phyloP scores from a whole-genome alignment of 2,113 vertebrate genomes.

The Sorex fumeus region DNA sequence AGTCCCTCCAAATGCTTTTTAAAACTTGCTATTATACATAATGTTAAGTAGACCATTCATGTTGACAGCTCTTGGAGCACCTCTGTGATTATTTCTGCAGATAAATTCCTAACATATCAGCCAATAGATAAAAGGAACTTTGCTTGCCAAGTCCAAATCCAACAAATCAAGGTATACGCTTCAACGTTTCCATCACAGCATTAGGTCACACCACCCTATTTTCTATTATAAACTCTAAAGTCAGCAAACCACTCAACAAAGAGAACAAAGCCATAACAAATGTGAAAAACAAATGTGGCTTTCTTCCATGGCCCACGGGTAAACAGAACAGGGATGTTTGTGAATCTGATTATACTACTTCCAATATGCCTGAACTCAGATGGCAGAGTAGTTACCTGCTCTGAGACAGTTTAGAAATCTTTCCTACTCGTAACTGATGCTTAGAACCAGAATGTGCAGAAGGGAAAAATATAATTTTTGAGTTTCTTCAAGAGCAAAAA shows the following conservation, averaged over 20 bases:
- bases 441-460: not conserved
- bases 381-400: not conserved
- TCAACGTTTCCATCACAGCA: slow-evolving; percentile 23
- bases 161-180: not conserved
- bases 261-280: slow-evolving; percentile 39
- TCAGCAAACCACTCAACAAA: slow-evolving; percentile 2
- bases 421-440: not conserved
- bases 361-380: slow-evolving; percentile 8
- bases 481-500: slow-evolving; percentile 49
- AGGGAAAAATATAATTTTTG: not conserved
- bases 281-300: not conserved
- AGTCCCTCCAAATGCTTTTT: too few relatives aligned
- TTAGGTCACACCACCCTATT: not conserved
- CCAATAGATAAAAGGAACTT: slow-evolving; percentile 23
- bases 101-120: not conserved
- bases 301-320: not conserved
- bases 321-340: not conserved
- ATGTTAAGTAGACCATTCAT: not conserved
- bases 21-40: slow-evolving; percentile 3
- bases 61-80: not conserved
- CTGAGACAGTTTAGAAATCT: not conserved
- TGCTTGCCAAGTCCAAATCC: slow-evolving; percentile 29
- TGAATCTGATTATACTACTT: not conserved
- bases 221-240: not conserved
- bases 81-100: not conserved